Percentiles rank a stretch among this genome's conserved stretches.
Conservation (phyloP, 2,113 vertebrate species). For the Genyomyrus donnyi region DNA sequence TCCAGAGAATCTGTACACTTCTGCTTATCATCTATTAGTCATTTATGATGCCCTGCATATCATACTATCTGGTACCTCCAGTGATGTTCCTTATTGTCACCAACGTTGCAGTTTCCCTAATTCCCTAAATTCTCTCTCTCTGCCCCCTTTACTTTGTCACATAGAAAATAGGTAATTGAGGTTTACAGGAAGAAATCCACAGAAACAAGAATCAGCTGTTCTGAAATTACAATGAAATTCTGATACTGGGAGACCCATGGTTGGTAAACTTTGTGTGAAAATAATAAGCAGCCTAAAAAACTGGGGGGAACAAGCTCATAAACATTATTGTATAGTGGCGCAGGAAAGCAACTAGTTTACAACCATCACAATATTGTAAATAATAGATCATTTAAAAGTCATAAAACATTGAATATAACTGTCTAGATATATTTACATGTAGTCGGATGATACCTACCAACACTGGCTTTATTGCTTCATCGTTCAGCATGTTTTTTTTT, state of each 20-base stretch:
- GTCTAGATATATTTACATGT: background rate
- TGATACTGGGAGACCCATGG: background rate
- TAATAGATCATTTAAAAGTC: background rate
- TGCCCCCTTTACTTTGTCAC: background rate
- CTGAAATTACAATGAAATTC: background rate
- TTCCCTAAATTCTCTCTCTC: background rate
- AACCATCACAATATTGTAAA: background rate
- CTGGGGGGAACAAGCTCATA: background rate
- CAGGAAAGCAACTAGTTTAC: background rate
- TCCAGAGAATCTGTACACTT: background rate
- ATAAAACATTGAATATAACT: background rate
- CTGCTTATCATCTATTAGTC: background rate
- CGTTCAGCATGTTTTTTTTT: background rate
- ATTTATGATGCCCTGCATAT: background rate
- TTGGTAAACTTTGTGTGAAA: background rate
- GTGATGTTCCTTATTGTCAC: background rate
- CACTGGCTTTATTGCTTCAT: background rate
- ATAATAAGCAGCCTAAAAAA: background rate
- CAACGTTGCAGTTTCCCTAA: background rate
- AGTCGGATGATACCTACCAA: background rate
- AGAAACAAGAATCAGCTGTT: background rate
- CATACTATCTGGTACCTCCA: background rate
- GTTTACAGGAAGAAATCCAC: background rate
- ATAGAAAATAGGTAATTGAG: background rate
- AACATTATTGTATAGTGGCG: background rate